Conservation (phyloP, 2,888 invertebrate genomes). For the Serrognathus titanus region DNA sequence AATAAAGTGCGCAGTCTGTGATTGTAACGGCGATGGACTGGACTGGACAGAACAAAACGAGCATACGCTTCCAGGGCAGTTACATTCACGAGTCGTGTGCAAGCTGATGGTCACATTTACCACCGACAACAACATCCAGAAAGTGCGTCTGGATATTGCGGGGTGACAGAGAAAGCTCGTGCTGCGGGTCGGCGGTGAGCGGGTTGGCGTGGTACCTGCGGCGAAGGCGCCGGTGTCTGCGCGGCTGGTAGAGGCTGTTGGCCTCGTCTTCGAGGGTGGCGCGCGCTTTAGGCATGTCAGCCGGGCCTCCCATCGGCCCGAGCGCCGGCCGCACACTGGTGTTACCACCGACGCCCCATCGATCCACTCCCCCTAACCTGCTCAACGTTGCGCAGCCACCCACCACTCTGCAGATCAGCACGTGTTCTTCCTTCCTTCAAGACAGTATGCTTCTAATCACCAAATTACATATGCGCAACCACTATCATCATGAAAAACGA, state of each 20-base stretch:
- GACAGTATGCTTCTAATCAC: background rate
- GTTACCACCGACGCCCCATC: slow-evolving; percentile 28
- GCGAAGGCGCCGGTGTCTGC: slow-evolving; percentile 30
- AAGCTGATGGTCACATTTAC: slow-evolving; percentile 6
- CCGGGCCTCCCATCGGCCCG: slow-evolving; percentile 39
- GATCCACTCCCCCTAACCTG: slow-evolving; percentile 26
- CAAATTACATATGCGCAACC: too few relatives aligned
- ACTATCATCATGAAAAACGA: too few relatives aligned
- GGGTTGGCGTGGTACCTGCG: slow-evolving; percentile 28
- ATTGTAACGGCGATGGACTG: background rate
- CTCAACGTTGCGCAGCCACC: slow-evolving; percentile 27
- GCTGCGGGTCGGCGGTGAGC: slow-evolving; percentile 18
- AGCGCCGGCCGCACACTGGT: slow-evolving; percentile 36
- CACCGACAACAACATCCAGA: slow-evolving; percentile 7
- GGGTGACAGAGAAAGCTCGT: slow-evolving; percentile 16
- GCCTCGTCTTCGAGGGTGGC: slow-evolving; percentile 34
- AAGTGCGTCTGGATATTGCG: slow-evolving; percentile 2
- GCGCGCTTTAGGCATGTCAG: slow-evolving; percentile 37
- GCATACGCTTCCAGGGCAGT: background rate
- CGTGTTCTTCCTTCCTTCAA: slow-evolving; percentile 5
- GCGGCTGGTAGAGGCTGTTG: slow-evolving; percentile 34
- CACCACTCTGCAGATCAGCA: slow-evolving; percentile 18
- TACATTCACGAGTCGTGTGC: background rate
- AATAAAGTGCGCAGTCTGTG: background rate
- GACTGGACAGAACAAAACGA: background rate